These are phyloP conservation scores for Pao palembangensis DNA, from an alignment of 2,113 vertebrate genomes.

Conservation along the genomic window DNA sequence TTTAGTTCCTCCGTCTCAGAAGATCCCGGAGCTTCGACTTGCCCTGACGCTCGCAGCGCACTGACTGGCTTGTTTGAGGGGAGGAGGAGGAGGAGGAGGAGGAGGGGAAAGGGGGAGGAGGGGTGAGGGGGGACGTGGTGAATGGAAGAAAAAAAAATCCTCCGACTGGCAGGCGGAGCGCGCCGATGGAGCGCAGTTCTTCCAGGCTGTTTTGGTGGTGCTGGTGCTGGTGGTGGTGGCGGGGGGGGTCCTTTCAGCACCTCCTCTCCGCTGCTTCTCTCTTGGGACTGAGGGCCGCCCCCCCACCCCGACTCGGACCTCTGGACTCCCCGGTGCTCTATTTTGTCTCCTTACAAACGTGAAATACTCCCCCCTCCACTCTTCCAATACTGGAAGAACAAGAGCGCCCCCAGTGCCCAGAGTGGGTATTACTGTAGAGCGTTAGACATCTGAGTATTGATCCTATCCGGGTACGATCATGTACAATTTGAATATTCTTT, in stretches of 20 bases:
- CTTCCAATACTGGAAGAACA: conserved; percentile 42
- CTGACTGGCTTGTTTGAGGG: conserved; percentile 67
- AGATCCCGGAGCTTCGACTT: conserved; percentile 69
- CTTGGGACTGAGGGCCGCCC: conserved; percentile 35
- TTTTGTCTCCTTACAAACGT: conserved; percentile 43
- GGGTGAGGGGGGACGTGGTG: conserved; percentile 44
- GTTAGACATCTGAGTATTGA: too few relatives aligned
- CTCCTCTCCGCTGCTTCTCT: conserved; percentile 48
- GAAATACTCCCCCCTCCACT: conserved; percentile 21
- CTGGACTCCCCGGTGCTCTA: conserved; percentile 54
- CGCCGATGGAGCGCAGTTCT: conserved; percentile 62
- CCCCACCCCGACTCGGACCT: conserved; percentile 50
- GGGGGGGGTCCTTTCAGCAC: conserved; percentile 46
- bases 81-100: conserved; percentile 38
- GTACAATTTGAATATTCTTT: too few relatives aligned
- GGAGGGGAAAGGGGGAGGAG: conserved; percentile 42
- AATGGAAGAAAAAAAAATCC: conserved; percentile 56
- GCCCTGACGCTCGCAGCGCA: conserved; percentile 68
- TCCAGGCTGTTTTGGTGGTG: conserved; percentile 50
- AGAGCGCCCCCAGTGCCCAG: conserved; percentile 65
- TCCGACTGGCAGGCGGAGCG: conserved; percentile 69
- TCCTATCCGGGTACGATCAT: too few relatives aligned
- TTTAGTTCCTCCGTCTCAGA: conserved; percentile 44
- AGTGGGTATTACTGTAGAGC: conserved; percentile 24
- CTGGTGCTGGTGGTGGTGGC: too few relatives aligned